Evolutionary conservation across 2,888 invertebrate species (phyloP).

Genomic region (Phalera bucephala): DNA sequence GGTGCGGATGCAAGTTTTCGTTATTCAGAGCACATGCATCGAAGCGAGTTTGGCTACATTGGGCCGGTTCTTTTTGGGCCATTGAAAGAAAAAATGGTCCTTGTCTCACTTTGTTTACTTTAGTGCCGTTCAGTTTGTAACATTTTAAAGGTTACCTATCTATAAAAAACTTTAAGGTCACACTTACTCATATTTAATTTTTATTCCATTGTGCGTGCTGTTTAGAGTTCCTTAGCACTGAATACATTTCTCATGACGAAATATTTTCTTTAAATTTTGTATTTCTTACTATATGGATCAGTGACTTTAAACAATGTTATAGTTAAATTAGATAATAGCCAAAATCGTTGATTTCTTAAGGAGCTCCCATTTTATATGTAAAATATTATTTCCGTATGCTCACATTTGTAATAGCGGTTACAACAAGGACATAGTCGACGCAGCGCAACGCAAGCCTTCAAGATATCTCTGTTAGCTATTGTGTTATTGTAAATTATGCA

Average conservation of each 20-base stretch:
- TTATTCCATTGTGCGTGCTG: neutral
- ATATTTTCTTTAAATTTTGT: no score
- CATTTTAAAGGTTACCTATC: slow-evolving; percentile 2
- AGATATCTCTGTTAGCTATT: slow-evolving; percentile 51
- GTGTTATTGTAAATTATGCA: slow-evolving; percentile 60
- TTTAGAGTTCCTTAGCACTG: neutral
- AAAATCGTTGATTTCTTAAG: no score
- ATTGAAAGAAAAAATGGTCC: slow-evolving; percentile 56
- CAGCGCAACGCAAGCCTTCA: slow-evolving; percentile 55
- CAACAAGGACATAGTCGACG: slow-evolving; percentile 48
- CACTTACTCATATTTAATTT: neutral
- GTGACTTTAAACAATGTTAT: no score
- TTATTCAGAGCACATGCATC: slow-evolving; percentile 48
- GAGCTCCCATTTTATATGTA: no score
- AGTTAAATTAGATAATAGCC: no score
- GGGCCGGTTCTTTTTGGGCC: slow-evolving; percentile 67
- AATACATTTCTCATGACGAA: no score
- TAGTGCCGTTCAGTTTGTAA: slow-evolving; percentile 6
- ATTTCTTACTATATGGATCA: no score
- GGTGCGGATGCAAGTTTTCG: slow-evolving; percentile 26
- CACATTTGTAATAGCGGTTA: no score
- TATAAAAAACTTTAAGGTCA: neutral
- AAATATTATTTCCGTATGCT: no score
- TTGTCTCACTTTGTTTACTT: slow-evolving; percentile 41
- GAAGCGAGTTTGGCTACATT: slow-evolving; percentile 43